Base-by-base conservation (phyloP, 1,140 invertebrate genomes). In the Zaprionus africanus region DNA sequence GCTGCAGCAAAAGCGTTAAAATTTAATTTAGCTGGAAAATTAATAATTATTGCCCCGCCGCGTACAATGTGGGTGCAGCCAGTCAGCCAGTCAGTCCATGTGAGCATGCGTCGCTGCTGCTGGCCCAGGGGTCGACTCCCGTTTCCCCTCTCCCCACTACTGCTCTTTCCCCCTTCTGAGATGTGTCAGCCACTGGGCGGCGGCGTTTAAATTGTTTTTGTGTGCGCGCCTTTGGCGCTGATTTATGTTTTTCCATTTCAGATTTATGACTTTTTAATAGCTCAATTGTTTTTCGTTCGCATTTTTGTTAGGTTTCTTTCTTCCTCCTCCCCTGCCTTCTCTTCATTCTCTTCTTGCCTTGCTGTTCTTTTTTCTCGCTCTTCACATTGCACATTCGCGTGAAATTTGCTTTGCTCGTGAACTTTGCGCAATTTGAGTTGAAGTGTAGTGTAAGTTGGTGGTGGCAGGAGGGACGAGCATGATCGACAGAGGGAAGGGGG, bases 211-310 rank as follows among this genome's bases (percentile, higher is more conserved):
- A 88, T 78, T 78, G 67, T 81, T 87, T 78, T 73, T 84, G 72
- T 66, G 69, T 80, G 66, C 77, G 69, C 63, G 78, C 84, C 84
- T 87, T 83, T 80, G 78, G 68, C 74, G 65, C 71, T 90, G 84
- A 88, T 88, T 88, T 88, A 88, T 88, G 85, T 79, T 88, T 88
- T 88, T 90, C 84, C 85, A 90, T 88, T 90, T 90, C 85, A 84
- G 84, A 88, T 88, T 88, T 88, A 88, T 88, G 84, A 84, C 85
- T 88, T 88, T 88, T 88, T 88, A 88, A 88, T 88, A 88, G 84
- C 84, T 84, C 85, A 90, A 88, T 88, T 82, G 78, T 82, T 82
- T 76, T 77, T 70, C 70, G 72, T 70, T 75, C 66, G 72, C 68
- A 75, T 56, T 66, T 69, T 68, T 76, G 63, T 72, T 82, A 56